Base-by-base conservation (phyloP, 2,113 vertebrate species). In the Malurus cyaneus region DNA sequence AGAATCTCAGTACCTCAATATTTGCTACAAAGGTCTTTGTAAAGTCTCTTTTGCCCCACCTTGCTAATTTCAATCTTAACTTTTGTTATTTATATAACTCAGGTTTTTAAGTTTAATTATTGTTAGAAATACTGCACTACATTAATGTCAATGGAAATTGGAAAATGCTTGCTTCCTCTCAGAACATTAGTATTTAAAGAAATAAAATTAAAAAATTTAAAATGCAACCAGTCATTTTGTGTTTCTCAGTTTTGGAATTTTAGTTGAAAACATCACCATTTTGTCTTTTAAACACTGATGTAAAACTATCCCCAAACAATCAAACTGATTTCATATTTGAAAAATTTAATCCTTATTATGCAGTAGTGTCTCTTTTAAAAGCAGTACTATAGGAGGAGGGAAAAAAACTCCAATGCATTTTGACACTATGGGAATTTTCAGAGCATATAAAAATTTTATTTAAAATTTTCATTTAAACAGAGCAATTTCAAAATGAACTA, bases 371-470 rank as follows among this genome's bases (percentile, higher is more conserved):
- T 77, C 24, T 73, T 57, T 66, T 47, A 61, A 66, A 88, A 66
- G 41, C 2, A 69, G 14, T 1, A 3, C 2, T 0, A 21, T 1
- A 7, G 47, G 11, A 85, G 8, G 39, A 86, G 31, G 16, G 26
- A 28, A 46, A 76, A 84, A 16, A 4, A 26, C 2, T 80, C 8
- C 4, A 83, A 19, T 5, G 29, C 21, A 44, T 54, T 78, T 74
- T 62, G 41, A 77, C 7, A 65, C 1, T 52, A 65, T 41, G 24
- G 46, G 44, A 23, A 57, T 52, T 80, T 79, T 84, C 53, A 89
- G 41, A 72, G 18, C 8, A 69, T 5, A 19, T 13, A 89, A 73
- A 47, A 76, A 15, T 0, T 8, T 52, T 65, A 36, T 24, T 24
- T 11, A 47, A 9, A 20, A 54, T 67, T 77, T 86, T 64, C 4